Percentiles rank a stretch among this genome's conserved stretches.
Evolutionary conservation across 53 echinoderm and acorn worm species (phyloP).

Genomic region (Zoroaster sp.): DNA sequence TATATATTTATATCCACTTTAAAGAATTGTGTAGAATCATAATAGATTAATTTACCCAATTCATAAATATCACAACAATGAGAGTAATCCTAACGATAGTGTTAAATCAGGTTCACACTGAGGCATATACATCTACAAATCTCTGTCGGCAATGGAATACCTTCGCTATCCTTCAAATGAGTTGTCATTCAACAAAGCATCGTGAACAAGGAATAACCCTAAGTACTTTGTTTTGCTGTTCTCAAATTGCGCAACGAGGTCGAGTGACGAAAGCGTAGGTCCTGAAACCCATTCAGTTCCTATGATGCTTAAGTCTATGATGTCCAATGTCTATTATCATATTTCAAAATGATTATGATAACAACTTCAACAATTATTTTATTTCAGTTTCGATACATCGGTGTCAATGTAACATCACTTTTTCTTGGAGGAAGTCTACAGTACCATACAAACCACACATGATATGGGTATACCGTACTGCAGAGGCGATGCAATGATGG

Average conservation of each 20-base stretch:
- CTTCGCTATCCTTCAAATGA: too few relatives aligned
- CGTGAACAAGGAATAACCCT: too few relatives aligned
- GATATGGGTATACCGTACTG: background rate
- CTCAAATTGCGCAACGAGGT: constrained; percentile 12
- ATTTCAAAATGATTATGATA: background rate
- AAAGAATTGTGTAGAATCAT: too few relatives aligned
- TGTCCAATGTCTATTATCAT: background rate
- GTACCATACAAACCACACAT: background rate
- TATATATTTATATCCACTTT: too few relatives aligned
- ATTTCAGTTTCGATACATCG: background rate
- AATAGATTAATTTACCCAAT: too few relatives aligned
- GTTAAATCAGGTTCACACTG: too few relatives aligned
- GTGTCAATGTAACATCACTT: background rate
- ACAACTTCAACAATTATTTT: background rate
- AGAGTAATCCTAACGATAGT: too few relatives aligned
- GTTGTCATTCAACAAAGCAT: too few relatives aligned
- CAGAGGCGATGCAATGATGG: background rate
- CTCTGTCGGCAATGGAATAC: too few relatives aligned
- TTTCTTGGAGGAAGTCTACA: background rate
- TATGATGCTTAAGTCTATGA: background rate
- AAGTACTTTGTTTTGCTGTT: constrained; percentile 27
- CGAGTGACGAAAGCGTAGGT: background rate
- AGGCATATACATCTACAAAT: too few relatives aligned
- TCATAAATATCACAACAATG: too few relatives aligned
- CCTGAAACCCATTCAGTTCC: background rate